Conservation (phyloP, 2,888 invertebrate genomes). For the Clanis bilineata region DNA sequence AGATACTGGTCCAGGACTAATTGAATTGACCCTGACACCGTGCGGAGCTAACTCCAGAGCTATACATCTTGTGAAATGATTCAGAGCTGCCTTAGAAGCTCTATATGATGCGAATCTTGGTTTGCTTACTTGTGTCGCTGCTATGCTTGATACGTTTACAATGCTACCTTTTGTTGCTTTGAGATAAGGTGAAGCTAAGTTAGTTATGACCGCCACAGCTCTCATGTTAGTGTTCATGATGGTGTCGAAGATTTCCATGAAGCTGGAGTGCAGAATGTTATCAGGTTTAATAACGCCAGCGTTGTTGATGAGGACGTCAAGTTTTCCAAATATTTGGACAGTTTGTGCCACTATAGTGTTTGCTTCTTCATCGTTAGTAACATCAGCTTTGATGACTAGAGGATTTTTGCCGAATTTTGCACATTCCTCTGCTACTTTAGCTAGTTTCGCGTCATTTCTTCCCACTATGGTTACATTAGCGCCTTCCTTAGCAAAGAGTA, state of each 20-base stretch:
- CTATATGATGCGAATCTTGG: slow-evolving; percentile 25
- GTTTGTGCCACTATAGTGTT: slow-evolving; percentile 35
- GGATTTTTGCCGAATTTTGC: slow-evolving; percentile 31
- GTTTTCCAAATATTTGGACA: slow-evolving; percentile 34
- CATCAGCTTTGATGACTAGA: slow-evolving; percentile 40
- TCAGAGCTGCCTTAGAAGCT: neutral
- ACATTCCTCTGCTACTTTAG: slow-evolving; percentile 36
- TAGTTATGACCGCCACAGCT: slow-evolving; percentile 28
- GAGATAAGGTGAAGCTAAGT: slow-evolving; percentile 31
- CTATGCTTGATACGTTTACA: slow-evolving; percentile 33
- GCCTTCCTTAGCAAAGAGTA: slow-evolving; percentile 46
- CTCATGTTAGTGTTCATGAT: slow-evolving; percentile 34
- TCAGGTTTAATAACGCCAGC: slow-evolving; percentile 31
- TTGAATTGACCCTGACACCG: neutral
- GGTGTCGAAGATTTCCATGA: slow-evolving; percentile 33
- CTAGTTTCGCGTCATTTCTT: slow-evolving; percentile 47
- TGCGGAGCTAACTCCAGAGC: neutral
- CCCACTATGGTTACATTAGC: slow-evolving; percentile 47
- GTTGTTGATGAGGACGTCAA: slow-evolving; percentile 41
- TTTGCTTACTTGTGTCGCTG: slow-evolving; percentile 2
- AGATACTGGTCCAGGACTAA: neutral
- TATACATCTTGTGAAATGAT: neutral
- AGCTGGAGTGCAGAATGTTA: slow-evolving; percentile 25
- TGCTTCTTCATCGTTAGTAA: slow-evolving; percentile 36
- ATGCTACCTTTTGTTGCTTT: slow-evolving; percentile 34